Evolutionary conservation across 1,140 invertebrate genomes (phyloP).

Genomic region (Arion vulgaris): DNA sequence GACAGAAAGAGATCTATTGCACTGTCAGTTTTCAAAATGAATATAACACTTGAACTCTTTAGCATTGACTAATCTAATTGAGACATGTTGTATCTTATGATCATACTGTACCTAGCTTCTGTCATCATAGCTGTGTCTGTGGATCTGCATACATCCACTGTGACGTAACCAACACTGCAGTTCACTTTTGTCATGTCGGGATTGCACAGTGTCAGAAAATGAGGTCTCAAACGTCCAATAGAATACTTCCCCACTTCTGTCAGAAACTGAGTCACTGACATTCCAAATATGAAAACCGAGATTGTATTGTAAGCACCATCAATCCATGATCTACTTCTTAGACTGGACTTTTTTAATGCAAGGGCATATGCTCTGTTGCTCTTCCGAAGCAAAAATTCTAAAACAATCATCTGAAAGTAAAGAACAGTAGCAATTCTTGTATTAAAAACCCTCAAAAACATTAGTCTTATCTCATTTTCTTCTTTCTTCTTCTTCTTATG

Average conservation of each 20-base stretch:
- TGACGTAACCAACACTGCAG: slow-evolving; percentile 44
- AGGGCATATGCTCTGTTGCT: slow-evolving; percentile 11
- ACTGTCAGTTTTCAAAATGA: too few relatives aligned
- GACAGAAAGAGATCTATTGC: too few relatives aligned
- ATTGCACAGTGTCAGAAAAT: slow-evolving; percentile 83
- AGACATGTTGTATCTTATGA: too few relatives aligned
- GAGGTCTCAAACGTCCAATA: slow-evolving; percentile 90
- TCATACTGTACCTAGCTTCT: slow-evolving; percentile 47
- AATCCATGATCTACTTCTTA: not conserved
- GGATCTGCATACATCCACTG: slow-evolving; percentile 44
- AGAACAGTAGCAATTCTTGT: not conserved
- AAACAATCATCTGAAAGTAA: slow-evolving; percentile 49
- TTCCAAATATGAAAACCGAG: slow-evolving; percentile 87
- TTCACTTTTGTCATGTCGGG: slow-evolving; percentile 47
- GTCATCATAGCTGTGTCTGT: slow-evolving; percentile 35
- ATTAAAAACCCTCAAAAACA: too few relatives aligned
- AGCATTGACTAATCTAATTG: too few relatives aligned
- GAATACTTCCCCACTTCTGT: slow-evolving; percentile 92
- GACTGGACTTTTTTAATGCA: not conserved
- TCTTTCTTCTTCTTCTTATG: too few relatives aligned
- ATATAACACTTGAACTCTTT: not conserved
- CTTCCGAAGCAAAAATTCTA: slow-evolving; percentile 46
- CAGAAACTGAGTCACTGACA: slow-evolving; percentile 80
- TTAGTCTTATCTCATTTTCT: too few relatives aligned
- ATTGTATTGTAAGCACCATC: slow-evolving; percentile 38